These are phyloP conservation scores for Diplolepis rosae DNA, from an alignment of 2,888 invertebrate genomes.

Conservation along the genomic window DNA sequence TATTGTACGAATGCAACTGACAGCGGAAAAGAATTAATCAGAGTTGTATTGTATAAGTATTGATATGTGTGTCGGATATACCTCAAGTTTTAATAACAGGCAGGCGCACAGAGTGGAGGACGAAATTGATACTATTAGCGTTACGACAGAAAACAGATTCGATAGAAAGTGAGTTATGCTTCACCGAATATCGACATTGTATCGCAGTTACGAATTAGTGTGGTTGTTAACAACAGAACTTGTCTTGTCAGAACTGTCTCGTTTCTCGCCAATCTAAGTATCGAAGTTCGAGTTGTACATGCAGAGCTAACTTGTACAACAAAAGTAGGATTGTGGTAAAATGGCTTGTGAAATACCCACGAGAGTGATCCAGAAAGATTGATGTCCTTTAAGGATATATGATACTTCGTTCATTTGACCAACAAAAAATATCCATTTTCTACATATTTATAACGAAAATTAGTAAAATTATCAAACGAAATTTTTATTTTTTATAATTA, in stretches of 20 bases:
- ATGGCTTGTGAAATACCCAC: too few species aligned
- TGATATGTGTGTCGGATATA: background rate
- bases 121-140: conserved; percentile 7
- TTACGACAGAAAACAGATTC: background rate
- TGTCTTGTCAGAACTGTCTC: background rate
- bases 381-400: background rate
- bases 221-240: background rate
- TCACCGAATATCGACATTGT: conserved; percentile 7
- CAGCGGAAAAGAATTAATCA: background rate
- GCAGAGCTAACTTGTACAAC: background rate
- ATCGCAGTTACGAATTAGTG: background rate
- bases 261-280: background rate
- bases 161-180: background rate
- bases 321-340: background rate
- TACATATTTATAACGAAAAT: too few species aligned
- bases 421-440: too few species aligned
- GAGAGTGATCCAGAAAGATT: background rate
- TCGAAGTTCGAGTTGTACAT: background rate
- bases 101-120: background rate
- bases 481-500: too few species aligned
- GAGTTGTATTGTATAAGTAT: too few species aligned
- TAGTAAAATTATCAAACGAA: too few species aligned
- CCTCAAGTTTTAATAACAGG: background rate
- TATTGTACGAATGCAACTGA: too few species aligned
- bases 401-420: too few species aligned